Base-by-base conservation (phyloP, 2,797 vertebrate genomes). In the Megalops cyprinoides region DNA sequence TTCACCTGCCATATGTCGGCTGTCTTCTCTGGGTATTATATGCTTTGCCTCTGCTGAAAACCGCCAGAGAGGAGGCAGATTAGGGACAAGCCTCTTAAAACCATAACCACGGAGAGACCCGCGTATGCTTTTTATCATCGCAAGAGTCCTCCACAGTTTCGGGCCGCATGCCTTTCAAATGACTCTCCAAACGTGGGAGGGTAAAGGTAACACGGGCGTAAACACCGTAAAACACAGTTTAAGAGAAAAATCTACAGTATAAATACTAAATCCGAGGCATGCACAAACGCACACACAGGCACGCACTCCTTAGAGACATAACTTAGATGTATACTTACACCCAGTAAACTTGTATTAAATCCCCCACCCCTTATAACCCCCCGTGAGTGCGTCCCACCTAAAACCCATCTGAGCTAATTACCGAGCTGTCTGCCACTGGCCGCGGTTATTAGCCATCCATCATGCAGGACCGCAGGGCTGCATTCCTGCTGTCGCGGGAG, bases 401-500 rank as follows among this genome's bases (percentile, higher is more conserved):
- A 87, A 82, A 80, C 85, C 83, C 84, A 87, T 88, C 77, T 77
- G 44, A 77, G 60, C 78, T 84, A 44, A 84, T 67, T 53, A 65
- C 20, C 46, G 79, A 65, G 82, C 14, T 31, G 82, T 81, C 86
- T 71, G 79, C 82, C 81, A 46, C 82, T 82, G 80, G 83, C 81
- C 82, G 88, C 83, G 84, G 83, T 85, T 83, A 81, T 67, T 78
- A 75, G 74, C 74, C 56, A 79, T 76, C 76, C 84, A 87, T 85
- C 76, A 84, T 79, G 80, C 79, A 79, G 83, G 82, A 84, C 55
- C 39, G 82, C 31, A 10, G 81, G 84, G 87, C 86, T 88, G 73
- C 94, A 95, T 95, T 96, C 95, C 91, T 94, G 85, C 44, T 94
- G 94, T 96, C 95, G 93, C 93, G 90, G 71, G 81, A 90, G 95